These are phyloP conservation scores for Contarinia nasturtii DNA, from an alignment of 1,140 invertebrate genomes.

Conservation along the genomic window DNA sequence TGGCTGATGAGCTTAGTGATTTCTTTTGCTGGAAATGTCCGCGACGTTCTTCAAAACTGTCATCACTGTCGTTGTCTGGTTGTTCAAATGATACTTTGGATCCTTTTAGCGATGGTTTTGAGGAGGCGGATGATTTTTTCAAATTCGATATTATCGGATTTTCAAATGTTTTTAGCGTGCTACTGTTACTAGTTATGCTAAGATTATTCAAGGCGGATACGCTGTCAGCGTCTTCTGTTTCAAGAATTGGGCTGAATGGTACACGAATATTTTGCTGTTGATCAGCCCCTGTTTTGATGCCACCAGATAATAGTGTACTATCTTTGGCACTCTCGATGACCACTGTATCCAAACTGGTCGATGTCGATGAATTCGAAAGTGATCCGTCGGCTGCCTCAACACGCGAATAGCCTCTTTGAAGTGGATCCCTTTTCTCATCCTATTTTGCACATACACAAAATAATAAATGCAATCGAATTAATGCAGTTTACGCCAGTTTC, in stretches of 20 bases:
- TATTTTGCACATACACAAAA: too few species aligned
- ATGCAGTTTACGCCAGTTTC: neutral
- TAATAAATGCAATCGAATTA: neutral
- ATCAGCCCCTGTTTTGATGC: constrained; percentile 9
- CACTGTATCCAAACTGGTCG: constrained; percentile 23
- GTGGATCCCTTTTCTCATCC: constrained; percentile 3
- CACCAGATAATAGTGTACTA: constrained; percentile 8
- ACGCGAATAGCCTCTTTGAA: constrained; percentile 13
- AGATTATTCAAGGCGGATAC: constrained; percentile 6
- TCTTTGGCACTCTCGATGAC: constrained; percentile 17
- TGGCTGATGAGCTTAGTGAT: constrained; percentile 11
- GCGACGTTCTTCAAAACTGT: constrained; percentile 20
- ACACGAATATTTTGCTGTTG: constrained; percentile 4
- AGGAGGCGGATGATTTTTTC: neutral
- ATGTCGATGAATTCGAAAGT: constrained; percentile 20
- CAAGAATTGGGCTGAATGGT: constrained; percentile 3
- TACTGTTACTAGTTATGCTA: neutral
- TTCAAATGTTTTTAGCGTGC: neutral
- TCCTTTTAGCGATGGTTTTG: constrained; percentile 19
- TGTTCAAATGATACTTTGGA: constrained; percentile 20
- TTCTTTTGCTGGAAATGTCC: constrained; percentile 21
- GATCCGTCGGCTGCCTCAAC: constrained; percentile 11
- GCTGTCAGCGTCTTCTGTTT: constrained; percentile 17
- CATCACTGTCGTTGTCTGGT: constrained; percentile 15
- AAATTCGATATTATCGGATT: neutral